A percentile compares a stretch with the other conserved stretches of the same genome.
These are phyloP conservation scores for Piliocolobus tephrosceles DNA, from an alignment of 2,113 vertebrate species.

Conservation along the genomic window DNA sequence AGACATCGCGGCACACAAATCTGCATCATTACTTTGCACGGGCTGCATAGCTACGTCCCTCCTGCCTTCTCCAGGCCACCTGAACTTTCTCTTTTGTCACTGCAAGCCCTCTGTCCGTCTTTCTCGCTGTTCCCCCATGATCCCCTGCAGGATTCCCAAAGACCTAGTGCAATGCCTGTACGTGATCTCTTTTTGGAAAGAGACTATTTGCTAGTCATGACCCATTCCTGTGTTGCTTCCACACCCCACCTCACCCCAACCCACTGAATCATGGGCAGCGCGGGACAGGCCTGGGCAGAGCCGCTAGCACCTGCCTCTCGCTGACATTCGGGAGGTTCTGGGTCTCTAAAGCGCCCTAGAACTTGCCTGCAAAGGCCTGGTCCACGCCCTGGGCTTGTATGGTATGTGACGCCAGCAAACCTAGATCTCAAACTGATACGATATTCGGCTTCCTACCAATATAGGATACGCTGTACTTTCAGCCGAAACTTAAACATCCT, in stretches of 20 bases:
- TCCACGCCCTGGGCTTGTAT: background rate
- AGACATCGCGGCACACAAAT: background rate
- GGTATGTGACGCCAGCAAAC: background rate
- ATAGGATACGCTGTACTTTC: background rate
- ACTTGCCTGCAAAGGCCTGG: background rate
- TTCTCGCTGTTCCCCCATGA: background rate
- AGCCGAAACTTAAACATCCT: background rate
- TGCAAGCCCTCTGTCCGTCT: background rate
- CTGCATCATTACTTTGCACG: background rate
- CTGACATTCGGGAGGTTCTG: background rate
- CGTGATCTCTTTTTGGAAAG: background rate
- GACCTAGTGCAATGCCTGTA: background rate
- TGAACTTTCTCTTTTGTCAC: background rate
- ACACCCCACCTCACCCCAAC: background rate
- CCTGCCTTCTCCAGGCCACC: background rate
- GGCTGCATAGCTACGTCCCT: accelerated
- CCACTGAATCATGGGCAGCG: background rate
- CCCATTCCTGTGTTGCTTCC: background rate
- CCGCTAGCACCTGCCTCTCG: background rate
- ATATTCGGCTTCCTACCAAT: background rate
- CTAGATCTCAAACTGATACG: background rate
- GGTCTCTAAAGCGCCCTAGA: background rate
- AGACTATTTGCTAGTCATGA: background rate
- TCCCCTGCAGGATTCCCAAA: background rate
- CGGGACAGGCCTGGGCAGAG: background rate